Base-by-base conservation (phyloP, 2,888 invertebrate species). In the Boloria selene region DNA sequence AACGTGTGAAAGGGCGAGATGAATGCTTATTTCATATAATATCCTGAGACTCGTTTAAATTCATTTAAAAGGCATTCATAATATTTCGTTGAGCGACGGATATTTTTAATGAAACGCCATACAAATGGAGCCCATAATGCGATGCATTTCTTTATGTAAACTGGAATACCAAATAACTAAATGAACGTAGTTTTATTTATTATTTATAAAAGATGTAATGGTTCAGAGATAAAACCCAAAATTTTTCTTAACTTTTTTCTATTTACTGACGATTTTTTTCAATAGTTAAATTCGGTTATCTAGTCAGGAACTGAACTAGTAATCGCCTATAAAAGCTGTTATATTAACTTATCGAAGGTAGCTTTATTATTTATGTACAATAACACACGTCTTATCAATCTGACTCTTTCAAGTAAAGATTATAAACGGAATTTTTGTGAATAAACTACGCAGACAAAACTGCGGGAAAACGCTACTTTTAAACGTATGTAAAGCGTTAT, bases 101-200 rank as follows among this genome's bases (percentile, higher is more conserved):
- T 71, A 63, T 67, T 70, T 74, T 70, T 71, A 68, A 72, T 71
- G 70, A 67, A 70, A 65, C 56, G 67, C 70, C 45, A 69, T 73
- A 67, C 61, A 69, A 68, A 68, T 62, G 53, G 61, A n/a, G 44
- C 47, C 47, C 60, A 71, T 70, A 69, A 65, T 68, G 53, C 61
- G 61, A 69, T 65, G 62, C 70, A 69, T 66, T 65, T 65, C 53
- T 70, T 70, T 65, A 44, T 55, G 58, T 22, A 52, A 51, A 49
- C 59, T 31, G 49, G 47, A 31, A 49, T 47, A 47, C 49, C 53
- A 61, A 56, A 45, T 62, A 38, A 53, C 16, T 49, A 56, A 63
- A 63, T 65, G 53, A n/a, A 53, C 38, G 31, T 47, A 10, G 18
- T 47, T 47, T 63, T 63, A 50, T 18, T 49, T 55, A 42, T 55